Conservation (phyloP, 2,888 invertebrate species). For the Clepsis dumicolana region DNA sequence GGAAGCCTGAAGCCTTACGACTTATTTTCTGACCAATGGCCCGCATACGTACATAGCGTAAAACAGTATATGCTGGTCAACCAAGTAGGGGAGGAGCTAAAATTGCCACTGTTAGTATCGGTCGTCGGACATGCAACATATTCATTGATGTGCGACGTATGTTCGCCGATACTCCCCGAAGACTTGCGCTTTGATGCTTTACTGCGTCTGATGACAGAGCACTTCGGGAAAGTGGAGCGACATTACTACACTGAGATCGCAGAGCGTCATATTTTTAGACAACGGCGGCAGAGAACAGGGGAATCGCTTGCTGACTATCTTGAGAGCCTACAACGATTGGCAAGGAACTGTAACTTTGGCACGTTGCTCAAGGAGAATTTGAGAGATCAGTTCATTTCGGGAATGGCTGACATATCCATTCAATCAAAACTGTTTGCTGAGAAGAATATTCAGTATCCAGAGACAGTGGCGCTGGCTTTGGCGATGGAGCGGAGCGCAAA, state of each 20-base stretch:
- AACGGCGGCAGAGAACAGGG: neutral
- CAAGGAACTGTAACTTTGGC: neutral
- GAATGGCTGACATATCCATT: neutral
- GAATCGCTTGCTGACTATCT: neutral
- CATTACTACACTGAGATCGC: neutral
- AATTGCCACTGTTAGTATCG: neutral
- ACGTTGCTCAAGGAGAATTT: neutral
- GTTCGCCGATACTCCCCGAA: slow-evolving; percentile 4
- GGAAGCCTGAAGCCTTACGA: neutral
- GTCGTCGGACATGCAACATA: neutral
- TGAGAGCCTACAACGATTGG: neutral
- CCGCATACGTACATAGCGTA: neutral
- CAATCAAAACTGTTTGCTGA: neutral
- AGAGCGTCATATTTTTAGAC: slow-evolving; percentile 1
- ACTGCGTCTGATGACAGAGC: neutral
- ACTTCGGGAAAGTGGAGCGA: neutral
- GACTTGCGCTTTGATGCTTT: neutral
- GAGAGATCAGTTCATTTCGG: slow-evolving; percentile 10
- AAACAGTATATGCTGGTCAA: slow-evolving; percentile 1
- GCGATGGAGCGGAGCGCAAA: neutral
- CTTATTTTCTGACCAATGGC: neutral
- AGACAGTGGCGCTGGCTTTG: slow-evolving; percentile 4
- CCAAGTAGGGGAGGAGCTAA: neutral
- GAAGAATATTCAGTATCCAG: neutral
- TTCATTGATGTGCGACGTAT: neutral